phyloP scores from a whole-genome alignment of 2,113 vertebrate genomes.

The Dasypus novemcinctus region DNA sequence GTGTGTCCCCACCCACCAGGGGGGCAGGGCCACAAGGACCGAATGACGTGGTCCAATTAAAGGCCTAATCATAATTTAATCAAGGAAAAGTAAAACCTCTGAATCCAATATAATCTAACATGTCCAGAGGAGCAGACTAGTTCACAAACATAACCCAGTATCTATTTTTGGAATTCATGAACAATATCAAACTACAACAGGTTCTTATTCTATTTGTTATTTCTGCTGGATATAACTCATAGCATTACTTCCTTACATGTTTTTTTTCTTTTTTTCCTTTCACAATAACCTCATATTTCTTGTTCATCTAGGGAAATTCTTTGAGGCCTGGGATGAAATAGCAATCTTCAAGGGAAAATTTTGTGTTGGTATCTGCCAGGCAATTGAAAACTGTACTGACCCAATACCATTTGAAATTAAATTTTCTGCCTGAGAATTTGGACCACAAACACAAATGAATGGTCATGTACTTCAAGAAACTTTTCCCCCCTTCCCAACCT shows the following conservation, averaged over 20 bases:
- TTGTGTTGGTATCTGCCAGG: background rate
- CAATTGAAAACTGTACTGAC: background rate
- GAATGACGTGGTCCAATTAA: too few species aligned
- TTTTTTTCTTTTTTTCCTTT: slow-evolving; percentile 30
- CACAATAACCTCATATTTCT: background rate
- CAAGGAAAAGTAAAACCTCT: too few species aligned
- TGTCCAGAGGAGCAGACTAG: too few species aligned
- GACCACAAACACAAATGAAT: background rate
- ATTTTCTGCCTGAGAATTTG: background rate
- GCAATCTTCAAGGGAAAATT: background rate
- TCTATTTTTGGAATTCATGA: too few species aligned
- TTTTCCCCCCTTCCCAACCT: background rate
- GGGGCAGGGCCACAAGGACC: too few species aligned
- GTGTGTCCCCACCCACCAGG: too few species aligned
- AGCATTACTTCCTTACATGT: background rate
- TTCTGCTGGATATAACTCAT: background rate
- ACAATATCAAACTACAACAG: too few species aligned
- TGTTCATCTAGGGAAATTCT: background rate
- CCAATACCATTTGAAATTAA: background rate
- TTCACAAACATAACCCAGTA: too few species aligned
- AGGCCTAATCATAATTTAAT: too few species aligned
- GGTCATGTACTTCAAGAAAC: background rate
- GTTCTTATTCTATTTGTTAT: background rate
- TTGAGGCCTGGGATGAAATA: background rate
- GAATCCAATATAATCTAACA: too few species aligned